Conservation (phyloP, 2,113 vertebrate species). For the Pampusana beccarii region DNA sequence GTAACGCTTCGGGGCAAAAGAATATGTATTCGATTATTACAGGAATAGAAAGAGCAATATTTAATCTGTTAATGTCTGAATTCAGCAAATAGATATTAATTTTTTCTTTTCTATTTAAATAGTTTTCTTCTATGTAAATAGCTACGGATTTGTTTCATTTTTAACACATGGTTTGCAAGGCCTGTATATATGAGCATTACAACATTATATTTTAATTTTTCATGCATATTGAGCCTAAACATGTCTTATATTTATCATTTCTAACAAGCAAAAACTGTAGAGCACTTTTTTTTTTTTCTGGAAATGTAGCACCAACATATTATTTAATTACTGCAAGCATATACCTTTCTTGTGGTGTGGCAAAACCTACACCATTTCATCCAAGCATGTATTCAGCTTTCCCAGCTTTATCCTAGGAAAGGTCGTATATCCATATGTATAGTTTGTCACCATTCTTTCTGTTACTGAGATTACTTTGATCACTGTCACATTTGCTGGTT, state of each 20-base stretch:
- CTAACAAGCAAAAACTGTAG: background rate
- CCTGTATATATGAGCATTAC: background rate
- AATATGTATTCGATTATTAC: background rate
- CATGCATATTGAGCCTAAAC: background rate
- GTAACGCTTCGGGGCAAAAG: background rate
- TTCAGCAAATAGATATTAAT: background rate
- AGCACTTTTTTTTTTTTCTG: background rate
- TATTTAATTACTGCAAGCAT: background rate
- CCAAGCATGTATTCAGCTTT: background rate
- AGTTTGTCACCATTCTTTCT: background rate
- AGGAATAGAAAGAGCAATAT: background rate
- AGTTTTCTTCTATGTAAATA: background rate
- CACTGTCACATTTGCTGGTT: background rate
- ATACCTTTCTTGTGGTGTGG: background rate
- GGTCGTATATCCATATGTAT: rapidly evolving
- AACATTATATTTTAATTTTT: background rate
- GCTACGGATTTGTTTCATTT: background rate
- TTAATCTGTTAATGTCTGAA: background rate
- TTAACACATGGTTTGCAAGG: background rate
- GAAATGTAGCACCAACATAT: background rate
- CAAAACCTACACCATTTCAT: background rate
- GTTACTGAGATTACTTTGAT: background rate
- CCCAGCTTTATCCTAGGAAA: background rate
- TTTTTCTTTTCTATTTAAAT: background rate
- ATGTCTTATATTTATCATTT: background rate